Evolutionary conservation across 2,797 vertebrate species (phyloP).

Genomic region (Helostoma temminkii): DNA sequence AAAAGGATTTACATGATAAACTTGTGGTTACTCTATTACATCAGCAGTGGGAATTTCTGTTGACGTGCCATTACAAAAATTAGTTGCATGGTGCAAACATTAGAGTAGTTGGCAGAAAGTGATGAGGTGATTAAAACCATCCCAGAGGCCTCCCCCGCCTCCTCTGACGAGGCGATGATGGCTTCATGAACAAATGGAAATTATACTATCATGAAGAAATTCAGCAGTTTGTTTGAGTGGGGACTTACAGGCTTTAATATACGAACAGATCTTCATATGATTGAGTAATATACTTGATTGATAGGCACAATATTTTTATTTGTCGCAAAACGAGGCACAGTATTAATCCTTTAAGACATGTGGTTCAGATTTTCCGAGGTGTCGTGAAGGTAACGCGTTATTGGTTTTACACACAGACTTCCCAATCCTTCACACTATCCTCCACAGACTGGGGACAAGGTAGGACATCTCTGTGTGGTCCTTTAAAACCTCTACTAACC

Average conservation of each 20-base stretch:
- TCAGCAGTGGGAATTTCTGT: neutral
- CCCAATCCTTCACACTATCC: neutral
- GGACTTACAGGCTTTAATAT: too few species aligned
- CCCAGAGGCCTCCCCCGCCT: neutral
- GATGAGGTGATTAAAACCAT: neutral
- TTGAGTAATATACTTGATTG: too few species aligned
- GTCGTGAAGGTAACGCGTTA: neutral
- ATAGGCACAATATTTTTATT: too few species aligned
- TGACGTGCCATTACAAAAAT: neutral
- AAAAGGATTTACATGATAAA: too few species aligned
- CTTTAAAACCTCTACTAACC: neutral
- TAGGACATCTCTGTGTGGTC: neutral
- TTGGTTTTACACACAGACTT: fast-evolving
- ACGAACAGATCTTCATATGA: too few species aligned
- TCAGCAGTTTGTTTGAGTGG: too few species aligned
- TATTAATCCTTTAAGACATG: too few species aligned
- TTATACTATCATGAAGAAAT: fast-evolving
- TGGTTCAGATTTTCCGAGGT: neutral
- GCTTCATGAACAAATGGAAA: neutral
- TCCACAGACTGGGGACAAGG: conserved; percentile 22
- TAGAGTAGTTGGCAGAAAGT: neutral
- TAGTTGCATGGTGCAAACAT: too few species aligned
- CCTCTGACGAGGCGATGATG: neutral
- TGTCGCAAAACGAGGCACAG: too few species aligned
- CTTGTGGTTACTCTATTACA: too few species aligned